Base-by-base conservation (phyloP, 2,113 vertebrate species). In the Anser cygnoides region DNA sequence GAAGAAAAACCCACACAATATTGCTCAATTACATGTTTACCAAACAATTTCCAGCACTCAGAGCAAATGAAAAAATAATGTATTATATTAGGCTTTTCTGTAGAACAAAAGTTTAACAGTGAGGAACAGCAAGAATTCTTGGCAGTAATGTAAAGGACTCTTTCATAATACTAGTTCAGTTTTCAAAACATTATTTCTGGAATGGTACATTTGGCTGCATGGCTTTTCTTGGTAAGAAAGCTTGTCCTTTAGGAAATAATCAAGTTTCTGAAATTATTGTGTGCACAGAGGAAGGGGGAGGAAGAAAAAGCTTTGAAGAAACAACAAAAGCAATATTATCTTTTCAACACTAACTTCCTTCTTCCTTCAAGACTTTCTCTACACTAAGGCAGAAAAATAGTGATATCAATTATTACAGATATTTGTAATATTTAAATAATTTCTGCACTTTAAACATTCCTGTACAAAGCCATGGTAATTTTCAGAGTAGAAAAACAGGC, bases 141-240 rank as follows among this genome's bases (percentile, higher is more conserved):
- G 97, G 96, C 92, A 97, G 58, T 55, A 31, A 94, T 39, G 71
- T 74, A 90, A 97, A 95, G 89, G 81, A 50, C 49, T 92, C 95
- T 96, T 96, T 97, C 95, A 96, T 96, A 96, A 97, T 91, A 92
- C 73, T 31, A 81, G 73, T 89, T 97, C 89, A 87, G 84, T 96
- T 97, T 96, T 96, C 94, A 97, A 96, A 97, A 96, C 95, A 97
- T 97, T 97, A 93, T 96, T 97, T 96, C 97, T 97, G 97, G 95
- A 97, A 95, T 83, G 93, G 80, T 96, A 78, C 71, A 35, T 94
- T 93, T 93, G 77, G 81, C 85, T 93, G 89, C 73, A 72, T 83
- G 90, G 74, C 87, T 96, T 95, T 96, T 93, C 89, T 96, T 95
- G 92, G 93, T 97, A 95, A 94, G 65, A 91, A 95, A 93, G 37